Base-by-base conservation (phyloP, 2,113 vertebrate species). In the Pelvicachromis taeniatus region DNA sequence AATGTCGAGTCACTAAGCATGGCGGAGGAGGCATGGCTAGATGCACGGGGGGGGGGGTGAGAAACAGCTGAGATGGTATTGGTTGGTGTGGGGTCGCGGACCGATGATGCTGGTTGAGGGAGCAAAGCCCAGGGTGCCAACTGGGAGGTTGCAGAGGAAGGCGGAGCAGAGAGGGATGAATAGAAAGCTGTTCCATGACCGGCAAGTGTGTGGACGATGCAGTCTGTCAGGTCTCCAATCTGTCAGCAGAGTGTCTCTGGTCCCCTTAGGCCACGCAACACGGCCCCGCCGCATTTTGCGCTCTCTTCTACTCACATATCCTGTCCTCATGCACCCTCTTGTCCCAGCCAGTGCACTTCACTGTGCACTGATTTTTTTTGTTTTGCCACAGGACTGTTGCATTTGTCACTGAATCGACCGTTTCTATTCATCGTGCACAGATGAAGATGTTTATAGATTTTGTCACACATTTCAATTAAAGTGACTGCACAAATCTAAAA, bases 251-350 rank as follows among this genome's bases (percentile, higher is more conserved):
- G 87, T 68, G 83, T 83, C 85, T 85, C 78, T 9, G 54, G 61
- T 85, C 68, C 91, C 90, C 63, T 81, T 59, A 54, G 90, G 89
- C 86, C 23, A 0, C 29, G 73, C 54, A 86, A 78, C 92, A 52
- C 48, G 23, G 81, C 82, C 70, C 82, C 48, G 83, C 84, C 68
- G 85, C 83, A 17, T 55, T 91, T 75, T 83, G 82, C 40, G 10
- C 87, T 85, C 88, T 84, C 77, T 87, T 89, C 88, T 91, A 85
- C 90, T 91, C 87, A 55, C 77, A 85, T 56, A 59, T 16, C 83
- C 54, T 92, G 93, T 94, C 93, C 94, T 95, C 68, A 59, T 75
- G 17, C 89, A 93, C 89, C 93, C 93, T 90, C 87, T 31, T 88
- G 88, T 91, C 90, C 80, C 87, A 77, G 52, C 55, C 87, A 87